Evolutionary conservation across 2,888 invertebrate genomes (phyloP), one percentile per base, ranked within the genome.

Genomic region (Ornithoptera priamus): DNA sequence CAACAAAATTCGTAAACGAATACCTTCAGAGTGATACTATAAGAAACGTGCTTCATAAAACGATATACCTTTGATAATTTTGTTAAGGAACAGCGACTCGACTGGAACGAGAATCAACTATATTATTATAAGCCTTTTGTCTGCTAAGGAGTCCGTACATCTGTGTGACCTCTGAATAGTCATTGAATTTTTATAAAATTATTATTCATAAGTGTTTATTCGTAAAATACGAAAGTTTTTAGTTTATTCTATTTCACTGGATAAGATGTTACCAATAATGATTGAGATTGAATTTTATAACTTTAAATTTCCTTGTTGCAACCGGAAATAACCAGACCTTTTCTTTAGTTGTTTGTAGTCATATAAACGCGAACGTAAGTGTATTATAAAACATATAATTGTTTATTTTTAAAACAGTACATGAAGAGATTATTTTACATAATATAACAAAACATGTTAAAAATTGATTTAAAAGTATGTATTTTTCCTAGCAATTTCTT

Each of bases 141-240:
- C 79, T 84, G 84, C 74, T 67, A 84, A 85, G 83, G 85, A 87
- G 87, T 83, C 81, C 85, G 85, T 86, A 87, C 87, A 85, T 83
- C 77, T 84, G 83, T 85, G 85, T 85, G 78, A 78, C 78, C 79
- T 78, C 78, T 74, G 74, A 77, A 77, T 77, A 72, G 80, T 80
- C 79, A 83, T 86, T 85, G 83, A 84, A 84, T 82, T 53, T 64
- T 56, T 78, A 78, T 80, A 73, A 77, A 70, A 70, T 66, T 61
- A 68, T 68, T 65, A 50, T 50, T 62, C 60, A 36, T 68, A 69
- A 66, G 66, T 65, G 62, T 65, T 66, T 69, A 62, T 62, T 24
- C 62, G 50, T 36, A 17, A 50, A 53, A 50, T 20, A 24, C 56
- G 17, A 20, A 8, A 60, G 24, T 53, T 60, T 60, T 53, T 66